phyloP scores from a whole-genome alignment of 2,888 invertebrate species.

The Drosophila algonquin region DNA sequence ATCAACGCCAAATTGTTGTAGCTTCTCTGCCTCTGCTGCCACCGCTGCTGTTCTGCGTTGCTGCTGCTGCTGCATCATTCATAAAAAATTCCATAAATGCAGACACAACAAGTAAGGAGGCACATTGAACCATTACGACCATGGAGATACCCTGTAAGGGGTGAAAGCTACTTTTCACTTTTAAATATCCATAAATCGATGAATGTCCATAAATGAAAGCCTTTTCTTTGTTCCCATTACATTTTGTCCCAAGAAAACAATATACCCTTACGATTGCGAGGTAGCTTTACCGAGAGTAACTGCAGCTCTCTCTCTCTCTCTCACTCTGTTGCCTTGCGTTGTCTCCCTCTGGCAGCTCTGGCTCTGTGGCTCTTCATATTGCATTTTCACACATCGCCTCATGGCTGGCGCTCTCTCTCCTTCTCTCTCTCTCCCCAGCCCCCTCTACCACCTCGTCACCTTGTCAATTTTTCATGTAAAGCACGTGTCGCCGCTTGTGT shows the following conservation, averaged over 20 bases:
- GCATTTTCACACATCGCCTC: constrained; percentile 45
- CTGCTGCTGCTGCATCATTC: constrained; percentile 56
- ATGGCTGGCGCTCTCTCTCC: background rate
- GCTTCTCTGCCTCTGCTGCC: constrained; percentile 14
- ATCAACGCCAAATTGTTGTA: constrained; percentile 51
- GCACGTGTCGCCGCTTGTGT: constrained; percentile 67
- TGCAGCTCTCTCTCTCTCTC: constrained; percentile 1
- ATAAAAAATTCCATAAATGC: constrained; percentile 68
- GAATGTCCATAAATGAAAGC: too few relatives aligned
- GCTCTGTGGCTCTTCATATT: constrained; percentile 29
- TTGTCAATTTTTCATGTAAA: constrained; percentile 46
- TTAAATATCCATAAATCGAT: too few relatives aligned
- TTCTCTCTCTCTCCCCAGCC: constrained; percentile 42
- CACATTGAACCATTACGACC: background rate
- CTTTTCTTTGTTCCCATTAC: background rate
- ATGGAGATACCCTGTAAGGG: background rate
- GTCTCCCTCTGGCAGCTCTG: background rate
- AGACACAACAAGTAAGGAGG: constrained; percentile 43
- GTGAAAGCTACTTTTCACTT: background rate
- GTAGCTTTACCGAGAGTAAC: constrained; percentile 2
- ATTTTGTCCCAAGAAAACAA: accelerated
- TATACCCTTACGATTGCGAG: background rate
- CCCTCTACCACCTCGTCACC: constrained; percentile 33
- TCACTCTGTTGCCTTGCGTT: constrained; percentile 2
- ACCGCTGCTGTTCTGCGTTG: constrained; percentile 24